Base-by-base conservation (phyloP, 2,797 vertebrate species). In the Labroides dimidiatus region DNA sequence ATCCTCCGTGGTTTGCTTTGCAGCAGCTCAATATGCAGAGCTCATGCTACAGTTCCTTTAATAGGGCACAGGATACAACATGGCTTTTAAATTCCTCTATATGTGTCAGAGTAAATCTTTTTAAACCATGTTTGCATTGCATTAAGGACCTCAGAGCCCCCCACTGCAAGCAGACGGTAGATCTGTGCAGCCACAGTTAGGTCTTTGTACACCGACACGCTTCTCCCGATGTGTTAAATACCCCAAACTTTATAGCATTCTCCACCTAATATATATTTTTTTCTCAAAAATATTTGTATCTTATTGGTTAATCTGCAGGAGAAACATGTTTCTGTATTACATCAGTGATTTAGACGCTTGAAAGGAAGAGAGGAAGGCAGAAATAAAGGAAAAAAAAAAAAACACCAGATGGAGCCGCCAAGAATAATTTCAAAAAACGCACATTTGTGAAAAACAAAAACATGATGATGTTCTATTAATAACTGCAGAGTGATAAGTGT, bases 31-130 rank as follows among this genome's bases (percentile, higher is more conserved):
- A 80, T 81, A 37, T 17, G 56, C 20, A 13, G 65, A 75, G 75
- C 75, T 76, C 75, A 66, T 27, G 76, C 83, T 68, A 72, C 77
- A 70, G 90, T 89, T 83, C 37, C 69, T 82, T 86, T 87, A 85
- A 89, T 72, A 74, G 72, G 62, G 52, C 63, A 33, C 52, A 47
- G 37, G 78, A 82, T 90, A 84, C 91, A 93, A 91, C 89, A 88
- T 74, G 78, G 77, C 75, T 87, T 89, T 91, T 90, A 81, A 90
- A 88, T 77, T 84, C 79, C 61, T 53, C 67, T 48, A 24, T 88
- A 89, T 82, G 85, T 92, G 91, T 91, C 87, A 64, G 64, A 84
- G 87, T 91, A 89, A 93, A 92, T 92, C 91, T 85, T 81, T 91
- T 85, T 81, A 93, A 87, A 41, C 72, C 75, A 69, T 90, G 90